phyloP scores from a whole-genome alignment of 2,113 vertebrate species.

The Nannospalax galili region DNA sequence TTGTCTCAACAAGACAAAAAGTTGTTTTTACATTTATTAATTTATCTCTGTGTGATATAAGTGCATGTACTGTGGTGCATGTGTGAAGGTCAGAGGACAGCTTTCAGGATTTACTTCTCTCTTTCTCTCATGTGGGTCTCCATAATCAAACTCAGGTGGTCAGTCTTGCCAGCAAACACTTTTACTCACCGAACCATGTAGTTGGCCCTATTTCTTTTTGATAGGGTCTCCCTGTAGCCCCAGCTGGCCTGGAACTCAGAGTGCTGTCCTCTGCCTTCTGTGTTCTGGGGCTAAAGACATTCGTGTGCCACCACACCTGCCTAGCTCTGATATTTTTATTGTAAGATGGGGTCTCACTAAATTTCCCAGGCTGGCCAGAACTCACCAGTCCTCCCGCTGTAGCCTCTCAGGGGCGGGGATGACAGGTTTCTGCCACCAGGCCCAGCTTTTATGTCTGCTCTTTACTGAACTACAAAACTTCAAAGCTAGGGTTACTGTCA shows the following conservation, averaged over 20 bases:
- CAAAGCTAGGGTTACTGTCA: not conserved
- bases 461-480: too few relatives aligned
- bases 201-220: too few relatives aligned
- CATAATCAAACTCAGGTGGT: not conserved
- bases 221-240: not conserved
- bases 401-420: not conserved
- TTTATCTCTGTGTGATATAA: not conserved
- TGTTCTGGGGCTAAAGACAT: too few relatives aligned
- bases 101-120: not conserved
- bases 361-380: too few relatives aligned
- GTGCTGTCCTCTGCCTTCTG: too few relatives aligned
- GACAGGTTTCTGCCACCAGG: not conserved
- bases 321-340: too few relatives aligned
- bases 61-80: not conserved
- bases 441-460: not conserved
- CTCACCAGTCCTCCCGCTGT: not conserved
- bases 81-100: not conserved
- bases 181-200: not conserved
- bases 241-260: not conserved
- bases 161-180: not conserved
- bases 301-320: too few relatives aligned
- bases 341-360: too few relatives aligned
- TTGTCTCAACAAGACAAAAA: too few relatives aligned
- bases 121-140: not conserved
- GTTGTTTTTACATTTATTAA: not conserved